Base-by-base conservation (phyloP, 2,888 invertebrate genomes). In the Andrena dorsata region DNA sequence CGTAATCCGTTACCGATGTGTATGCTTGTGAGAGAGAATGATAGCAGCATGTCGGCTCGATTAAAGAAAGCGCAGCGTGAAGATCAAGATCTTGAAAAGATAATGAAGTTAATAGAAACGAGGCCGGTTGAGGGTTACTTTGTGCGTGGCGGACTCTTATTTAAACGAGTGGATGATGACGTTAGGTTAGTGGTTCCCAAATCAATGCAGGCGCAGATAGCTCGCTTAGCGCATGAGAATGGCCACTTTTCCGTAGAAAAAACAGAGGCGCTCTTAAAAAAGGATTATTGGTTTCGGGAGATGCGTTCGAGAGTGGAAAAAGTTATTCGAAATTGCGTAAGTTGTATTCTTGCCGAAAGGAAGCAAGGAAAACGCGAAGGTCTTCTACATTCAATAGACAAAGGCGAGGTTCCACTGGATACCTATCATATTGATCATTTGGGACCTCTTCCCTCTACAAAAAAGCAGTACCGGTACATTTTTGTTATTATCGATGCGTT, bases 181-280 rank as follows among this genome's bases (percentile, higher is more conserved):
- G n/a, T 68, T 16, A n/a, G 3, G 2, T 13, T 68, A 2, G 68
- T 68, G 6, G 71, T 72, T 41, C 71, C 63, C 2, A 72, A 63
- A 28, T 20, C 10, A 10, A 61, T 72, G 71, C 61, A 63, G 20
- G 20, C 28, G 30, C 51, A 60, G 16, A 30, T 72, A 3, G 23
- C n/a, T 41, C 16, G 63, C 0, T 2, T 8, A 6, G 49, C 51
- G 4, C 71, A 72, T 16, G 71, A 72, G 6, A 7, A 3, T 0
- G 63, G 63, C 4, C 63, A 72, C 32, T 72, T 72, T 51, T 8
- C 61, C 2, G 8, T 32, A 8, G 32, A 1, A 13, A 72, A 72
- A 20, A 72, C 71, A 7, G 60, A 60, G 16, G 7, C 49, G 16
- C 6, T 63, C 7, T 13, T 72, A 30, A 23, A 32, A 26, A 13